A percentile compares a stretch with the other conserved stretches of the same genome.
These are phyloP conservation scores for Platichthys flesus DNA, from an alignment of 2,113 vertebrate species.

Conservation along the genomic window DNA sequence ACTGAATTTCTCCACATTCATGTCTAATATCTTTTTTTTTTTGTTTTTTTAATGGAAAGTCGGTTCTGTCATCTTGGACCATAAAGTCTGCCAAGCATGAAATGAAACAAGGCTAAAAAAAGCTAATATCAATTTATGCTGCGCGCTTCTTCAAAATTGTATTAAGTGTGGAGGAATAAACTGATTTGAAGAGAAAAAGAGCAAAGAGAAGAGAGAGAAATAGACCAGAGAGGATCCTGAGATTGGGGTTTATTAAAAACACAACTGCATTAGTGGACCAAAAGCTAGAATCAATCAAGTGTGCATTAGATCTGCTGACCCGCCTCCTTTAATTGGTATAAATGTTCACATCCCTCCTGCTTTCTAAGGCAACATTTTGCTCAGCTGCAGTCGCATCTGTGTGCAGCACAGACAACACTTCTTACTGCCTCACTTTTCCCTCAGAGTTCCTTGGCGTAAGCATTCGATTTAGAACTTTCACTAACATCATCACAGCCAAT, in stretches of 20 bases:
- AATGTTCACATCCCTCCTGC: conserved; percentile 57
- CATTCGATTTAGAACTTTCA: conserved; percentile 50
- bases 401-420: conserved; percentile 4
- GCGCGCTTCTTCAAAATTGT: conserved; percentile 6
- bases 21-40: conserved; percentile 2
- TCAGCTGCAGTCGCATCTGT: conserved; percentile 28
- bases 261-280: conserved; percentile 64
- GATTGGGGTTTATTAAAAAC: conserved; percentile 67
- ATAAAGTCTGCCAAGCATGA: conserved; percentile 20
- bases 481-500: conserved; percentile 38
- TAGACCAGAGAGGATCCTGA: conserved; percentile 22
- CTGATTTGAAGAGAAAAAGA: conserved; percentile 14
- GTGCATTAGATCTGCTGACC: conserved; percentile 54
- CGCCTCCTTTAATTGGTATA: conserved; percentile 55
- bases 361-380: conserved; percentile 40
- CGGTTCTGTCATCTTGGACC: background rate
- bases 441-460: conserved; percentile 10
- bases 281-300: conserved; percentile 63
- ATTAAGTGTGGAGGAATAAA: conserved; percentile 21
- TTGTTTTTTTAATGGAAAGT: conserved; percentile 13
- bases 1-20: background rate
- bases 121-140: conserved; percentile 6
- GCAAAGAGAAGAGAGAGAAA: conserved; percentile 5
- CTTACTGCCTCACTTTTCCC: conserved; percentile 12
- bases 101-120: conserved; percentile 12